These are phyloP conservation scores for Nasonia giraulti DNA, from an alignment of 1,140 invertebrate species.

Conservation along the genomic window DNA sequence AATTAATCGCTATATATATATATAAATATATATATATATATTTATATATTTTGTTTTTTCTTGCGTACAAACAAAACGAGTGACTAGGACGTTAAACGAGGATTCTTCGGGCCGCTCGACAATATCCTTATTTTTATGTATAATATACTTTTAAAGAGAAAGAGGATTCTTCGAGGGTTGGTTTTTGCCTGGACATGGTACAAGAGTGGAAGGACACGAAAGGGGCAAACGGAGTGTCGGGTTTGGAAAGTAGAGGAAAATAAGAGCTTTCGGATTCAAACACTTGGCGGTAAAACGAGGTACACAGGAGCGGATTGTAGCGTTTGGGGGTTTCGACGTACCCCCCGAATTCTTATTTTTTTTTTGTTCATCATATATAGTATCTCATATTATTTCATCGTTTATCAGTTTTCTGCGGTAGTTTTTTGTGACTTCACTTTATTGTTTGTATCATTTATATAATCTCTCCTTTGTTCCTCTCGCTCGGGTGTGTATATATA, in stretches of 20 bases:
- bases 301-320: constrained; percentile 25
- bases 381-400: constrained; percentile 20
- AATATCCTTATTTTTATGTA: constrained; percentile 42
- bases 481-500: neutral
- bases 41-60: constrained; percentile 3
- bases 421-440: constrained; percentile 2
- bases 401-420: constrained; percentile 23
- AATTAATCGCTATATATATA: constrained; percentile 52
- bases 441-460: constrained; percentile 23
- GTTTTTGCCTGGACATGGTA: neutral
- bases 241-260: neutral
- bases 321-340: neutral
- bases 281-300: constrained; percentile 34
- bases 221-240: neutral
- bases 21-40: constrained; percentile 30
- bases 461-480: constrained; percentile 8
- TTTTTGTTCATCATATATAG: neutral
- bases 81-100: constrained; percentile 54
- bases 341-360: neutral
- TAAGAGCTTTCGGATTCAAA: neutral
- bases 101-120: constrained; percentile 50
- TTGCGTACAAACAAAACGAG: constrained; percentile 52
- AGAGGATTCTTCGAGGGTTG: constrained; percentile 29
- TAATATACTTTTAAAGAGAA: constrained; percentile 28
- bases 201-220: constrained; percentile 8